Evolutionary conservation across 53 echinoderm and acorn worm genomes (phyloP).

Genomic region (Luidia sarsii): DNA sequence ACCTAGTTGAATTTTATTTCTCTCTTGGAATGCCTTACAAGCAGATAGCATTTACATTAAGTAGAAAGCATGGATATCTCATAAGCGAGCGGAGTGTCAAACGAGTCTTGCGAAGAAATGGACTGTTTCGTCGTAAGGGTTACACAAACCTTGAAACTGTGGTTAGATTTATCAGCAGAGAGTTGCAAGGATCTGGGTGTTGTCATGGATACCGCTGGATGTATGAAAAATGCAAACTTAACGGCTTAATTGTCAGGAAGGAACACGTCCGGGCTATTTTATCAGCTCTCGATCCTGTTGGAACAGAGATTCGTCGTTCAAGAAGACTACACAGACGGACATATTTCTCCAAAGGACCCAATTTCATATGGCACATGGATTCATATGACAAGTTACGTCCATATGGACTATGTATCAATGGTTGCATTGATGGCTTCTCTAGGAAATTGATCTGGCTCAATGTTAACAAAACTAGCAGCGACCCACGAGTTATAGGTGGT

Average conservation of each 20-base stretch:
- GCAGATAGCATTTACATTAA: too few species aligned
- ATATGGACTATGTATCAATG: conserved; percentile 60
- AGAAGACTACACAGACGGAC: conserved; percentile 50
- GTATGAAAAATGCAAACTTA: conserved; percentile 45
- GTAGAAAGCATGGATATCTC: background rate
- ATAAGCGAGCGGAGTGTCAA: conserved; percentile 35
- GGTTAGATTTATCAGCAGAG: conserved; percentile 30
- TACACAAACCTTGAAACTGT: conserved; percentile 28
- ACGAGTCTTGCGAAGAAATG: conserved; percentile 17
- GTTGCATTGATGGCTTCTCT: conserved; percentile 75
- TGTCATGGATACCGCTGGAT: conserved; percentile 76
- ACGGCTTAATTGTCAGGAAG: conserved; percentile 26
- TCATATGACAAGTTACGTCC: conserved; percentile 54
- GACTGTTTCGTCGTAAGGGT: conserved; percentile 35
- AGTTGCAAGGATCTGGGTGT: conserved; percentile 42
- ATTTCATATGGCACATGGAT: conserved; percentile 54
- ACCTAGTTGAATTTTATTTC: too few species aligned
- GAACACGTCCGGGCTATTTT: conserved; percentile 53
- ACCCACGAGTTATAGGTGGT: conserved; percentile 61
- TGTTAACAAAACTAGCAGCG: conserved; percentile 62
- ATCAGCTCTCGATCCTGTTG: conserved; percentile 38
- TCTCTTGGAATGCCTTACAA: too few species aligned
- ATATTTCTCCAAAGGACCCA: conserved; percentile 54
- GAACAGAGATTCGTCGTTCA: conserved; percentile 25
- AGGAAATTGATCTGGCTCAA: conserved; percentile 65